Evolutionary conservation across 2,113 vertebrate genomes (phyloP).

Genomic region (Pedetes capensis): DNA sequence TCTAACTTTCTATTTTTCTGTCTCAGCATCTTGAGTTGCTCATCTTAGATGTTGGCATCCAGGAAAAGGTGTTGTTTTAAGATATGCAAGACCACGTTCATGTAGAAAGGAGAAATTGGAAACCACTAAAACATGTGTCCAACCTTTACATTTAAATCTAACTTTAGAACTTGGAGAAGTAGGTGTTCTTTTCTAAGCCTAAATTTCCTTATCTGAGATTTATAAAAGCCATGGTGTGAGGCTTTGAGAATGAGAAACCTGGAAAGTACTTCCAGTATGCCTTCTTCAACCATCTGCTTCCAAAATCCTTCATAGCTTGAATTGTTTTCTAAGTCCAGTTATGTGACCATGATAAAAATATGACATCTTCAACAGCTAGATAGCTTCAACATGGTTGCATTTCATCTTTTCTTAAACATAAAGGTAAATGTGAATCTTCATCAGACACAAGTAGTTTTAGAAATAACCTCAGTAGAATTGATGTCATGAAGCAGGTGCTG

Average conservation of each 20-base stretch:
- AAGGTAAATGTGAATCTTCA: conserved; percentile 11
- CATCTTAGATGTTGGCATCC: no score
- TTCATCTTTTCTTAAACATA: conserved; percentile 22
- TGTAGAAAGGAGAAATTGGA: neutral
- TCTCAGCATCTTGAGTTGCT: no score
- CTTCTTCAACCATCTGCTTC: conserved; percentile 52
- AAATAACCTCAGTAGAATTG: conserved; percentile 16
- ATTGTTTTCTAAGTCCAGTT: conserved; percentile 35
- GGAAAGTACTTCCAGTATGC: conserved; percentile 10
- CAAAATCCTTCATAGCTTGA: conserved; percentile 40
- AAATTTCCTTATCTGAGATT: neutral
- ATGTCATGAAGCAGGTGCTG: neutral
- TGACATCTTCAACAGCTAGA: neutral
- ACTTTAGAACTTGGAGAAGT: neutral
- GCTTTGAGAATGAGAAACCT: conserved; percentile 49
- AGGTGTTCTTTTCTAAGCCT: neutral
- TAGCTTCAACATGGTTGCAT: neutral
- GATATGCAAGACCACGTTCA: neutral
- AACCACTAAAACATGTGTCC: neutral
- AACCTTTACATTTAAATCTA: neutral
- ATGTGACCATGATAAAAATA: conserved; percentile 28
- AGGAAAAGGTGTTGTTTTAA: neutral
- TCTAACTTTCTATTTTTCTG: no score
- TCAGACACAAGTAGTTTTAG: conserved; percentile 32
- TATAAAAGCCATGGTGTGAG: neutral